Evolutionary conservation across 2,888 invertebrate species (phyloP).

Genomic region (Cenopis cana): DNA sequence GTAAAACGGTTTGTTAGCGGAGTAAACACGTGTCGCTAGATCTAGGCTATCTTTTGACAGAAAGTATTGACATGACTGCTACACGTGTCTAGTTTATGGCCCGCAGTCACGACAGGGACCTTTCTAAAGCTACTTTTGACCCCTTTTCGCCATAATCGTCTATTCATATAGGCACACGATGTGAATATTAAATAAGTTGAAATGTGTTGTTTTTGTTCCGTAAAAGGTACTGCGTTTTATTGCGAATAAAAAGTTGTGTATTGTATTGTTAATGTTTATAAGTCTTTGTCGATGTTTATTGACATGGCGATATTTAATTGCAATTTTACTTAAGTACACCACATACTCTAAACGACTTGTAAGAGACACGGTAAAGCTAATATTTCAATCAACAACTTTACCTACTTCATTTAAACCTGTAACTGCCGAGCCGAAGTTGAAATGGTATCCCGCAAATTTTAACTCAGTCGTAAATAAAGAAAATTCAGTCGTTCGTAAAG

Average conservation of each 20-base stretch:
- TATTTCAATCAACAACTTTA: too few relatives aligned
- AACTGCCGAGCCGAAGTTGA: too few relatives aligned
- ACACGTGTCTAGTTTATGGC: slow-evolving; percentile 40
- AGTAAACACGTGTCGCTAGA: slow-evolving; percentile 1
- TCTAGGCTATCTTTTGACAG: slow-evolving; percentile 35
- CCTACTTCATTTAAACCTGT: too few relatives aligned
- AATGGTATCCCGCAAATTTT: too few relatives aligned
- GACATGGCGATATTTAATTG: too few relatives aligned
- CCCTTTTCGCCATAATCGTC: slow-evolving; percentile 67
- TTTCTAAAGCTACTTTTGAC: slow-evolving; percentile 52
- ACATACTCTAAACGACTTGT: too few relatives aligned
- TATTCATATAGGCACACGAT: slow-evolving; percentile 64
- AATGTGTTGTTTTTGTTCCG: slow-evolving; percentile 50
- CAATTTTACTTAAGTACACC: too few relatives aligned
- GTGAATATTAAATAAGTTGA: slow-evolving; percentile 62
- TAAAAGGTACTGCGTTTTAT: slow-evolving; percentile 37
- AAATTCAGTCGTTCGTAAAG: too few relatives aligned
- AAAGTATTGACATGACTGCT: slow-evolving; percentile 36
- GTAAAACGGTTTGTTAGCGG: not conserved
- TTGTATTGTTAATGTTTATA: slow-evolving; percentile 19
- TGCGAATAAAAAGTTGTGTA: slow-evolving; percentile 36
- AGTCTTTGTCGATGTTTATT: not conserved
- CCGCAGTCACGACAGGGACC: slow-evolving; percentile 40
- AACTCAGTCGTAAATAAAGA: too few relatives aligned
- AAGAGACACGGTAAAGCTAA: too few relatives aligned